Percentiles rank a stretch among this genome's conserved stretches.
phyloP scores from a whole-genome alignment of 2,888 invertebrate genomes.

The Himalopsyche japonica region DNA sequence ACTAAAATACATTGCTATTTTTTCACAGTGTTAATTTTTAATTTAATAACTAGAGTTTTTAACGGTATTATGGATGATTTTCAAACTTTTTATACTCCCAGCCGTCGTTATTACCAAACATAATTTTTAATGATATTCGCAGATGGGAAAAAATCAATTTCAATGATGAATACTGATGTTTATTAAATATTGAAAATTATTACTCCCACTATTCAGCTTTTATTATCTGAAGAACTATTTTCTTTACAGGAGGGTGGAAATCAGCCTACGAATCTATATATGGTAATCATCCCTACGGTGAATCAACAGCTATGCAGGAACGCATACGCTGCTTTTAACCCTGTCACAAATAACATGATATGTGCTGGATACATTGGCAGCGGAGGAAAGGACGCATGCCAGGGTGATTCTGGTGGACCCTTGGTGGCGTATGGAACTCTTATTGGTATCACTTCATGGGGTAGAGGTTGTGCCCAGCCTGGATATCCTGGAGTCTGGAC shows the following conservation, averaged over 20 bases:
- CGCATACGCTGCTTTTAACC: conserved; percentile 50
- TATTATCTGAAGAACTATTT: not conserved
- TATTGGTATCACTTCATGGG: conserved; percentile 64
- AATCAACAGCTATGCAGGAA: conserved; percentile 49
- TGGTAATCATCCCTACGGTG: conserved; percentile 51
- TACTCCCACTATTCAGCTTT: not conserved
- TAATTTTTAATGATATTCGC: no score
- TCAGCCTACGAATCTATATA: conserved; percentile 44
- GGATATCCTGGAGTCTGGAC: conserved; percentile 60
- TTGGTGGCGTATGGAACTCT: conserved; percentile 53
- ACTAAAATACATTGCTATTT: no score
- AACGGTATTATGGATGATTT: no score
- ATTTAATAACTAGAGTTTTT: no score
- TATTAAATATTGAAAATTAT: no score
- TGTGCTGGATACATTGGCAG: conserved; percentile 51
- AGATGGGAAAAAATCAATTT: no score
- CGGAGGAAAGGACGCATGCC: conserved; percentile 53
- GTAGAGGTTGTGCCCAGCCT: conserved; percentile 56
- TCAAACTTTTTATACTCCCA: no score
- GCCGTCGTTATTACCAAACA: no score
- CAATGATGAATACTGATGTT: no score
- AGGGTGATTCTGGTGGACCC: conserved; percentile 65
- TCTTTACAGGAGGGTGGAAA: conserved; percentile 3
- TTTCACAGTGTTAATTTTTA: no score
- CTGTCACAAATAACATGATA: conserved; percentile 52